Conservation (phyloP, 2,888 invertebrate genomes). For the Nycteola revayana region DNA sequence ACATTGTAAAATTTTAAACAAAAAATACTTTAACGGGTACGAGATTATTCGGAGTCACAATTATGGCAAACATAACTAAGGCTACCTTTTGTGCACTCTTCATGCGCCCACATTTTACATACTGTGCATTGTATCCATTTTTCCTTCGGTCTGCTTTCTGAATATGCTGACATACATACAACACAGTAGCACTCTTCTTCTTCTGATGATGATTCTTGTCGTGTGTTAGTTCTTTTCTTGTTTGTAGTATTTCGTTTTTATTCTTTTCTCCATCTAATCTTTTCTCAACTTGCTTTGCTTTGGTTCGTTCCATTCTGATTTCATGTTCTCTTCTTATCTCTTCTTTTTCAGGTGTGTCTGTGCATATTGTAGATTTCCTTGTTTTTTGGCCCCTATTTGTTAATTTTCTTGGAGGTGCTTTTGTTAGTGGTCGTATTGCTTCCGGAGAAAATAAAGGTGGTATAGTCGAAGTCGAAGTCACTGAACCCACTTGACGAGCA, state of each 20-base stretch:
- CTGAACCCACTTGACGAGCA: too few species aligned
- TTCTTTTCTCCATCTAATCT: background rate
- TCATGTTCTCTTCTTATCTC: constrained; percentile 19
- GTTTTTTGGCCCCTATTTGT: constrained; percentile 9
- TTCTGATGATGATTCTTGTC: constrained; percentile 1
- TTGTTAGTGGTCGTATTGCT: constrained; percentile 19
- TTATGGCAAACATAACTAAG: too few species aligned
- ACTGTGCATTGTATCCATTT: constrained; percentile 18
- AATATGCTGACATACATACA: constrained; percentile 19
- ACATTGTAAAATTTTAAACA: too few species aligned
- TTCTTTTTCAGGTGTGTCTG: constrained; percentile 29
- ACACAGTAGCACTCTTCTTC: constrained; percentile 14
- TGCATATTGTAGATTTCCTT: constrained; percentile 22
- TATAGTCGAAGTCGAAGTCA: too few species aligned
- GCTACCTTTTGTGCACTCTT: constrained; percentile 20
- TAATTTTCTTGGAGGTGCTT: constrained; percentile 22
- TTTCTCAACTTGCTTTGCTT: constrained; percentile 15
- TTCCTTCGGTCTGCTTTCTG: constrained; percentile 20
- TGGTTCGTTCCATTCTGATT: constrained; percentile 13
- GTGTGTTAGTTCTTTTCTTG: constrained; percentile 1
- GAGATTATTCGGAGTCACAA: too few species aligned
- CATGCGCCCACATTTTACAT: constrained; percentile 20
- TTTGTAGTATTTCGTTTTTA: constrained; percentile 1
- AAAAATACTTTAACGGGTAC: too few species aligned
- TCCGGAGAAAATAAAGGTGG: constrained; percentile 27